A percentile compares a stretch with the other conserved stretches of the same genome.
These are phyloP conservation scores for Muscicapa striata DNA, from an alignment of 2,797 vertebrate genomes.

Conservation along the genomic window DNA sequence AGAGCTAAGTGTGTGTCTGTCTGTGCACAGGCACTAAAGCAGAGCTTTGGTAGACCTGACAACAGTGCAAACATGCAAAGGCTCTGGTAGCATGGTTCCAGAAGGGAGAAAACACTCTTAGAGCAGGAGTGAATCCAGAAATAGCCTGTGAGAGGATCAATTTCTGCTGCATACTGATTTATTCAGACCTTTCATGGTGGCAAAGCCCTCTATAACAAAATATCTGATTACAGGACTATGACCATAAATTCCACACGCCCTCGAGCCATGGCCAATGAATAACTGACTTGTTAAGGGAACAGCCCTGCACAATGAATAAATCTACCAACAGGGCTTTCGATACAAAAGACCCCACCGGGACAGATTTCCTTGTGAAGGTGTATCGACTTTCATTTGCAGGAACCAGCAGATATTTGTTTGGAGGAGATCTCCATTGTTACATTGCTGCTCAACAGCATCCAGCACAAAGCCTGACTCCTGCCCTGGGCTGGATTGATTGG, in stretches of 20 bases:
- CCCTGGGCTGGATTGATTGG: not conserved
- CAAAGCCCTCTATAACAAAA: slow-evolving; percentile 56
- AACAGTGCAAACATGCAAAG: not conserved
- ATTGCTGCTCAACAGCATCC: not conserved
- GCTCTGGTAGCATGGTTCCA: not conserved
- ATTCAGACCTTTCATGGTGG: slow-evolving; percentile 36
- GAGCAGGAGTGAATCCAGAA: slow-evolving; percentile 1
- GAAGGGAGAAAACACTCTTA: not conserved
- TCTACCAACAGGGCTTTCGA: slow-evolving; percentile 60
- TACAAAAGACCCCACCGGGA: slow-evolving; percentile 45
- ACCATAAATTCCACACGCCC: slow-evolving; percentile 50
- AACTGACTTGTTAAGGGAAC: slow-evolving; percentile 62
- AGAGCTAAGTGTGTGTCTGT: rapidly evolving
- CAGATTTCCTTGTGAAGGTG: slow-evolving; percentile 56
- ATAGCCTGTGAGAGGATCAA: slow-evolving; percentile 48
- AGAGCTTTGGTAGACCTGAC: not conserved
- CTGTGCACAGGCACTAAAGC: not conserved
- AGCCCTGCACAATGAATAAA: slow-evolving; percentile 60
- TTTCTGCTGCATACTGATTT: slow-evolving; percentile 60
- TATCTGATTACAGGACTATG: slow-evolving; percentile 59
- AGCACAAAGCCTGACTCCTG: not conserved
- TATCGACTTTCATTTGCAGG: slow-evolving; percentile 53
- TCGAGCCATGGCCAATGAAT: slow-evolving; percentile 59
- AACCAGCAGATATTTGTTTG: slow-evolving; percentile 51
- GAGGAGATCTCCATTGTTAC: slow-evolving; percentile 24